Evolutionary conservation across 2,113 vertebrate genomes (phyloP).

Genomic region (Oreochromis spilurus): DNA sequence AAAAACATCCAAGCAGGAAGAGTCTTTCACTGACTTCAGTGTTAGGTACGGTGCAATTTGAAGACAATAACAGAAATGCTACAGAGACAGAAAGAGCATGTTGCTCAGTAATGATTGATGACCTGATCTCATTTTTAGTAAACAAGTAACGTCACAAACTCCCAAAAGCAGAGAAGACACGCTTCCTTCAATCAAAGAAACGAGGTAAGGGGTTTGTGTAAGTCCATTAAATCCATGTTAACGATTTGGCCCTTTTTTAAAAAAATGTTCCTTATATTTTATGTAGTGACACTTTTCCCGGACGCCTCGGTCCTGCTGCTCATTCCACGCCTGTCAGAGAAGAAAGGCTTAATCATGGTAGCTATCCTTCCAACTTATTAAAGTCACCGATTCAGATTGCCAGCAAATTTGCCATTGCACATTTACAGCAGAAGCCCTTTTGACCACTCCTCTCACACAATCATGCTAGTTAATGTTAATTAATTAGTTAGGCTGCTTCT

Average conservation of each 20-base stretch:
- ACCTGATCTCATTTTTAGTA: constrained; percentile 43
- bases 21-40: not conserved
- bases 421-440: not conserved
- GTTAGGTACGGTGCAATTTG: constrained; percentile 41
- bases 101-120: not conserved
- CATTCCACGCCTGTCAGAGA: constrained; percentile 38
- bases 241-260: not conserved
- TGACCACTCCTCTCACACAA: not conserved
- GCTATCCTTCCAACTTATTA: not conserved
- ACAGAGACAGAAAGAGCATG: not conserved
- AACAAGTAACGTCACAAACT: constrained; percentile 10
- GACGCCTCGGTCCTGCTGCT: not conserved
- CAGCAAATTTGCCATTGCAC: not conserved
- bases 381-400: not conserved
- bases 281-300: not conserved
- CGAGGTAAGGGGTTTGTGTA: constrained; percentile 3
- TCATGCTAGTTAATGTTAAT: not conserved
- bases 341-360: constrained; percentile 47
- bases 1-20: constrained; percentile 9
- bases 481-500: not conserved
- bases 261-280: not conserved
- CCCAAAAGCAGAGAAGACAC: constrained; percentile 27
- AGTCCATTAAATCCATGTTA: not conserved
- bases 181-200: constrained; percentile 7
- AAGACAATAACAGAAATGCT: not conserved